Percentiles rank a stretch among this genome's conserved stretches.
These are phyloP conservation scores for Halcyon leucocephala DNA, from an alignment of 2,797 vertebrate genomes.

Conservation along the genomic window DNA sequence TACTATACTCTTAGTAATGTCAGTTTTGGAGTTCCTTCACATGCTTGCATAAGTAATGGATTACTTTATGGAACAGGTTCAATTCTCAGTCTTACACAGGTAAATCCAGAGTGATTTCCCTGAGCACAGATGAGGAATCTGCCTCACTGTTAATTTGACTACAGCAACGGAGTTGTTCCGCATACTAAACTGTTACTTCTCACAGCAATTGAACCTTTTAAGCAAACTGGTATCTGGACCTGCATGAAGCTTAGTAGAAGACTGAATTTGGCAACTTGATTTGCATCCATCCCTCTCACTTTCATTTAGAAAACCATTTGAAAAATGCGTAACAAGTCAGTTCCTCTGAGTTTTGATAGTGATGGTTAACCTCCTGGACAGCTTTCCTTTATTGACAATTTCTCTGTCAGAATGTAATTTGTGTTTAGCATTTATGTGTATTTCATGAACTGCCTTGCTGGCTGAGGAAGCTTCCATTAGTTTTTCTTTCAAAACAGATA, in stretches of 20 bases:
- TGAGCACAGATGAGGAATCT: background rate
- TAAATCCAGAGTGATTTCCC: background rate
- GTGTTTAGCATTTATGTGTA: background rate
- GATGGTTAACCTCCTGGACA: background rate
- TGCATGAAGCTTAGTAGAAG: background rate
- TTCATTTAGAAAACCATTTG: background rate
- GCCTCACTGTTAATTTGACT: background rate
- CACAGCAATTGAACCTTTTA: background rate
- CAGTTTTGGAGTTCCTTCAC: background rate
- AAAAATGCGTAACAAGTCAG: background rate
- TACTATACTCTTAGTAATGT: background rate
- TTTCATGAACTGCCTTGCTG: background rate
- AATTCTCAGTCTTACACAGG: background rate
- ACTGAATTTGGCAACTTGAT: background rate
- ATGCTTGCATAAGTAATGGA: background rate
- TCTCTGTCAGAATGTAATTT: background rate
- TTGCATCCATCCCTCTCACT: background rate
- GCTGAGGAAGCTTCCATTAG: background rate
- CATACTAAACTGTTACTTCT: background rate
- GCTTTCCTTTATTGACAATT: background rate
- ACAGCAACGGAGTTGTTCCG: background rate
- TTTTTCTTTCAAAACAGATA: background rate
- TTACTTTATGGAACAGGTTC: background rate
- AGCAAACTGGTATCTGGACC: background rate
- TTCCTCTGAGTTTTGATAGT: background rate